Conservation (phyloP, 1,140 invertebrate genomes). For the Eciton burchellii region DNA sequence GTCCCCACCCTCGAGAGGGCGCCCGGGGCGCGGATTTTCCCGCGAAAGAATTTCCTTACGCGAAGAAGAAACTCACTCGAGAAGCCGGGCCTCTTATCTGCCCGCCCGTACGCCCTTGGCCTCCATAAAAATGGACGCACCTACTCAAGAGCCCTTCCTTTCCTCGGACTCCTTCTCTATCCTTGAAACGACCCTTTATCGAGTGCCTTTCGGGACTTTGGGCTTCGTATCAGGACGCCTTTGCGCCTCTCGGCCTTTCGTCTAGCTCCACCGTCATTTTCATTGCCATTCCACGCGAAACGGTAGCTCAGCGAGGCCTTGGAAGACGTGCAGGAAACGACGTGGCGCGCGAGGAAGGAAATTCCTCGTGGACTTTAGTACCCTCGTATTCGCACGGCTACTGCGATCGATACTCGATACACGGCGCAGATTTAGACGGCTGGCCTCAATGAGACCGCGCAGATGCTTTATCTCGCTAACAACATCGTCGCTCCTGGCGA, state of each 20-base stretch:
- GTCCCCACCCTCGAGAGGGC: neutral
- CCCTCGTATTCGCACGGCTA: too few species aligned
- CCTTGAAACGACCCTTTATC: slow-evolving; percentile 64
- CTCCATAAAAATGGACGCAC: slow-evolving; percentile 63
- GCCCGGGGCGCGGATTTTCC: too few species aligned
- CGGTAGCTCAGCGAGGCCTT: slow-evolving; percentile 19
- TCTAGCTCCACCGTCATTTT: slow-evolving; percentile 55
- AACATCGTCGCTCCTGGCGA: neutral
- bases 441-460: slow-evolving; percentile 15
- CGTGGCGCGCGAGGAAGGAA: slow-evolving; percentile 44
- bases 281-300: slow-evolving; percentile 65
- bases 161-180: too few species aligned
- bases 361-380: slow-evolving; percentile 62
- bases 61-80: neutral
- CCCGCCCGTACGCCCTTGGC: slow-evolving; percentile 65
- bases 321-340: slow-evolving; percentile 61
- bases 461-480: slow-evolving; percentile 22
- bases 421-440: slow-evolving; percentile 12
- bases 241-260: slow-evolving; percentile 28
- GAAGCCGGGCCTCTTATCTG: slow-evolving; percentile 57
- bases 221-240: slow-evolving; percentile 58
- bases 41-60: neutral
- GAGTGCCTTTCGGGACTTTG: slow-evolving; percentile 63
- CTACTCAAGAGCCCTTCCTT: slow-evolving; percentile 59
- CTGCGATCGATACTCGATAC: slow-evolving; percentile 46